These are phyloP conservation scores for Artibeus lituratus DNA, from an alignment of 2,797 vertebrate species.

Conservation along the genomic window DNA sequence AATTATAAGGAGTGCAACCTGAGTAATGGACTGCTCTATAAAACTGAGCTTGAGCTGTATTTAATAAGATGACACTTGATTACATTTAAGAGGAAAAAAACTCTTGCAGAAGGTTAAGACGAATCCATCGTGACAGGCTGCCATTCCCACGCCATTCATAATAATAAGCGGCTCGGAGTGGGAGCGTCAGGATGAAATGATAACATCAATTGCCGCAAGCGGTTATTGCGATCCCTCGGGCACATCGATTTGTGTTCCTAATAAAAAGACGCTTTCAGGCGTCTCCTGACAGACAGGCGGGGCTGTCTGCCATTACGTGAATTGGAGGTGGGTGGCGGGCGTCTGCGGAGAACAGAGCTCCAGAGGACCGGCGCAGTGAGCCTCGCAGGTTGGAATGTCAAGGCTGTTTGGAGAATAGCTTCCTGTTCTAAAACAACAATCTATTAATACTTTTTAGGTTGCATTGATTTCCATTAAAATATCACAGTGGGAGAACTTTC, in stretches of 20 bases:
- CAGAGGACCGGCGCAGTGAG: conserved; percentile 32
- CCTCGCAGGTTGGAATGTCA: conserved; percentile 40
- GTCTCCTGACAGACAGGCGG: conserved; percentile 79
- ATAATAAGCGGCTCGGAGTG: conserved; percentile 80
- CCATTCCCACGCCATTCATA: conserved; percentile 83
- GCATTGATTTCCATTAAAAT: conserved; percentile 48
- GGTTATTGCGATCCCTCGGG: conserved; percentile 80
- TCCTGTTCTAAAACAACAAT: conserved; percentile 9
- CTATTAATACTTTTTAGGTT: conserved; percentile 58
- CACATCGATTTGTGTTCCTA: conserved; percentile 85
- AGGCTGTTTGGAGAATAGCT: conserved; percentile 39
- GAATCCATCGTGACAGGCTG: conserved; percentile 81
- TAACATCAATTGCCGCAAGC: conserved; percentile 80
- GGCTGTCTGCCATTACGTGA: conserved; percentile 77
- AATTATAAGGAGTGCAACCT: conserved; percentile 61
- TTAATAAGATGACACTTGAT: conserved; percentile 74
- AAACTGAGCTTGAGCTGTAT: conserved; percentile 61
- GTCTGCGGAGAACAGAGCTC: conserved; percentile 73
- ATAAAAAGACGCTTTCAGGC: conserved; percentile 85
- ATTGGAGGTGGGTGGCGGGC: conserved; percentile 67
- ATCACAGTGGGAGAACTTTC: background rate
- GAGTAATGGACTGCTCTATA: conserved; percentile 55
- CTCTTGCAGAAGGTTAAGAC: conserved; percentile 66
- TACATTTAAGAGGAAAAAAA: conserved; percentile 73
- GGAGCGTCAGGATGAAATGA: conserved; percentile 80